These are phyloP conservation scores for Gyps fulvus DNA, from an alignment of 2,113 vertebrate genomes.

Conservation along the genomic window DNA sequence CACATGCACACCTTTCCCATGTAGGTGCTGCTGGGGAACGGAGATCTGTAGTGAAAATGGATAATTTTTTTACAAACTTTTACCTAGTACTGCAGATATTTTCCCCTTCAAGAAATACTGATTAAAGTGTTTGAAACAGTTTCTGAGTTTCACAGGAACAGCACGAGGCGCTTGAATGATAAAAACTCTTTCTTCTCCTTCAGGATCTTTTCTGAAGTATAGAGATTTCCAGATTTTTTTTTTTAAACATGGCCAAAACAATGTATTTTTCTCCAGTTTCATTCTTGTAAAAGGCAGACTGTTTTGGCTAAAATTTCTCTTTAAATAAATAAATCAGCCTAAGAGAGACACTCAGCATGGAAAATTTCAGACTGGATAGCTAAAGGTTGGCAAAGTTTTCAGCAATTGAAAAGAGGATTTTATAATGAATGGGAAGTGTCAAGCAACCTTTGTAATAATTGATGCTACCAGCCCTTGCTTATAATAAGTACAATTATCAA, in stretches of 20 bases:
- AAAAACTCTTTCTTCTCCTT: background rate
- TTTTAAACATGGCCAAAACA: background rate
- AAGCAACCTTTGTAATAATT: constrained; percentile 40
- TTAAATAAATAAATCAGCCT: background rate
- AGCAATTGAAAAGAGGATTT: constrained; percentile 29
- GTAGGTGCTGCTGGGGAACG: background rate
- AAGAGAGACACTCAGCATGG: constrained; percentile 1
- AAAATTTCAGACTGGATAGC: constrained; percentile 29
- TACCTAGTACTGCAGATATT: background rate
- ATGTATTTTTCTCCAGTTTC: background rate
- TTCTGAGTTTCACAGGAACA: background rate
- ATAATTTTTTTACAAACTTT: background rate
- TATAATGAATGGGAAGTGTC: constrained; percentile 30
- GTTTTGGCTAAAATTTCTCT: background rate
- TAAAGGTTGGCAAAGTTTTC: background rate
- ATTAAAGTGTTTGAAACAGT: background rate
- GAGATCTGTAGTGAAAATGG: background rate
- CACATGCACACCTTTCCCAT: background rate
- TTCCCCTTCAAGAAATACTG: background rate
- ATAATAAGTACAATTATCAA: constrained; percentile 53
- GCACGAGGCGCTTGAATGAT: background rate
- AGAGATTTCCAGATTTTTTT: background rate
- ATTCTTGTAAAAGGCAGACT: background rate
- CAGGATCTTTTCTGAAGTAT: background rate
- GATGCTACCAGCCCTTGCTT: constrained; percentile 30